Base-by-base conservation (phyloP, 1,140 invertebrate genomes). In the Scaptodrosophila lebanonensis region DNA sequence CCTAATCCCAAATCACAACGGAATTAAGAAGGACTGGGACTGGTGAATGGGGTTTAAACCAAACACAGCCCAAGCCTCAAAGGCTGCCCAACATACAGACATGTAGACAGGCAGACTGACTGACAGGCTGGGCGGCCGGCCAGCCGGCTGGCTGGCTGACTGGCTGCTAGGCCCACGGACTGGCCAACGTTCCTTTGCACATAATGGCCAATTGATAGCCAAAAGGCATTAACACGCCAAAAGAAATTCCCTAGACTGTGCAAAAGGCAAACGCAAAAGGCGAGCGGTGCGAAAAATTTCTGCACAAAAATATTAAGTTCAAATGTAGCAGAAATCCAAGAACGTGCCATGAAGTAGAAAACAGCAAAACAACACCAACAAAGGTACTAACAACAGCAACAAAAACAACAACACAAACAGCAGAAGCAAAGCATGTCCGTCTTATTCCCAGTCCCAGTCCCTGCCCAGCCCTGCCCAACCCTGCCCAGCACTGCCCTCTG, bases 161-260 rank as follows among this genome's bases (percentile, higher is more conserved):
- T 15, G 16, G 51, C 15, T 59, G 56, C 60, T 30, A 47, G 40
- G 42, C 60, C 45, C 52, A n/a, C 27, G 13, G 33, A 20, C 60
- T 20, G 60, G 43, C 57, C 52, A 59, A 64, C 45, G 53, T 52
- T 59, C 69, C 51, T n/a, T n/a, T 64, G 70, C 75, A 64, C 67
- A 82, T 82, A 82, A 82, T 82, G 75, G 75, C 69, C 75, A 82
- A 82, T 82, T 82, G 75, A 82, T 82, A 82, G 75, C 75, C 75
- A 82, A 82, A 82, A 82, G 75, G 75, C 75, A 82, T 82, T 82
- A 82, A 75, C 75, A 82, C 75, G 75, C 75, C 69, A 82, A 70
- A 72, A 61, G 43, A 82, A 82, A 82, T 82, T 82, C 76, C 75
- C 75, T 36, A 38, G 73, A 49, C 73, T 62, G 5, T 6, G n/a